These are phyloP conservation scores for Varecia variegata DNA, from an alignment of 2,797 vertebrate genomes.

Conservation along the genomic window DNA sequence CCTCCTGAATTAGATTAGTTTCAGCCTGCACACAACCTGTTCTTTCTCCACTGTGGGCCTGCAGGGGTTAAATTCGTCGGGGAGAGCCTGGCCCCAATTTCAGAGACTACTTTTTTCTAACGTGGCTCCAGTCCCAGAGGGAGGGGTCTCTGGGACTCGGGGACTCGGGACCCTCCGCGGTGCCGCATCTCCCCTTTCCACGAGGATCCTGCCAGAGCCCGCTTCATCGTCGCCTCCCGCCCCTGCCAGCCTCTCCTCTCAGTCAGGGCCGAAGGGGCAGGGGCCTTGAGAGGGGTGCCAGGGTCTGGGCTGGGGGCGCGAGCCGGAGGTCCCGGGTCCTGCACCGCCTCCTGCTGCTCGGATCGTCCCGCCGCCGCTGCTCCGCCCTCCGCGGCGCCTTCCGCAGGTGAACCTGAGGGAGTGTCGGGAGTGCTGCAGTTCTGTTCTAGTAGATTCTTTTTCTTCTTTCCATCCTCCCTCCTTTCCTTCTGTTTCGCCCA, in stretches of 20 bases:
- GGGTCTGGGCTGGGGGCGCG: background rate
- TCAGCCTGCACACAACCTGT: background rate
- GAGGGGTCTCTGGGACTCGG: background rate
- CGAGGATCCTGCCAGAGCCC: background rate
- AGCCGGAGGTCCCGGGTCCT: background rate
- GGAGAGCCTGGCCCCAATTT: background rate
- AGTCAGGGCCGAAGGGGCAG: background rate
- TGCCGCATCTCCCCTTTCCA: no score
- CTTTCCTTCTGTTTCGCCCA: background rate
- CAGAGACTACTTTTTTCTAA: background rate
- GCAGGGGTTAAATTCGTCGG: background rate
- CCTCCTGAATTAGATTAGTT: background rate
- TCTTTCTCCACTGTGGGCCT: background rate
- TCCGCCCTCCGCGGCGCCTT: background rate
- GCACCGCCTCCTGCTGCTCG: rapidly evolving
- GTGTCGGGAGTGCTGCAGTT: background rate
- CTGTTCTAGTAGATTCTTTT: background rate
- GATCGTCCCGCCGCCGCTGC: rapidly evolving
- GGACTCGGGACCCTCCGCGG: rapidly evolving
- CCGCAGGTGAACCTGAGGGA: background rate
- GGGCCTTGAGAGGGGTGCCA: background rate
- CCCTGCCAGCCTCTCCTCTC: rapidly evolving
- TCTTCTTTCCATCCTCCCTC: background rate
- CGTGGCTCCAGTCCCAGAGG: background rate
- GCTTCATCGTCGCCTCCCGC: rapidly evolving